A percentile compares a stretch with the other conserved stretches of the same genome.
Evolutionary conservation across 64 coral and sea anemone species (phyloP).

Genomic region (Stichodactyla helianthus): DNA sequence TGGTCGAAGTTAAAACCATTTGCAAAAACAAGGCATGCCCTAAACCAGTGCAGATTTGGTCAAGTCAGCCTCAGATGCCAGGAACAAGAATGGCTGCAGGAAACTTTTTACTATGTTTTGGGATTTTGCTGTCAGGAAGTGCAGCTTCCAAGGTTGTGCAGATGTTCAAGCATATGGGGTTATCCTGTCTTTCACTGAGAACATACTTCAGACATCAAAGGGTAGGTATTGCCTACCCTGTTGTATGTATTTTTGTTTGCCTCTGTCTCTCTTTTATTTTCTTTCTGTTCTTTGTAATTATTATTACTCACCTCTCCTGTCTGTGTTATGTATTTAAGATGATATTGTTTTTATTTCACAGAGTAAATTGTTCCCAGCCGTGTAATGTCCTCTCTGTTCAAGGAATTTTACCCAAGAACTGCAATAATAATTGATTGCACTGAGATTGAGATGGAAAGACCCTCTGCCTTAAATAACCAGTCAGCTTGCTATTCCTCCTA

Average conservation of each 20-base stretch:
- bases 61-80: conserved; percentile 20
- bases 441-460: no score
- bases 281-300: no score
- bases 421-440: background rate
- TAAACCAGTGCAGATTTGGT: conserved; percentile 7
- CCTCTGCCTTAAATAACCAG: background rate
- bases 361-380: background rate
- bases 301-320: no score
- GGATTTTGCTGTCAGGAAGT: background rate
- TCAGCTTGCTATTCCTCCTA: background rate
- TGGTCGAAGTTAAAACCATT: background rate
- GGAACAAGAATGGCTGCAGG: conserved; percentile 16
- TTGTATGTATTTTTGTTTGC: no score
- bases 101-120: conserved; percentile 5
- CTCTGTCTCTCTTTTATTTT: no score
- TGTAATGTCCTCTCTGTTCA: background rate
- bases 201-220: conserved; percentile 7
- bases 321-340: no score
- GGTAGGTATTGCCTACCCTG: background rate
- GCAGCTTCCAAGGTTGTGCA: background rate
- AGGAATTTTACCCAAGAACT: background rate
- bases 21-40: background rate
- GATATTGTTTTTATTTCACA: background rate
- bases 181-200: background rate
- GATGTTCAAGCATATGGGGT: background rate